Evolutionary conservation across 2,888 invertebrate species (phyloP).

Genomic region (Heliconius aoede): DNA sequence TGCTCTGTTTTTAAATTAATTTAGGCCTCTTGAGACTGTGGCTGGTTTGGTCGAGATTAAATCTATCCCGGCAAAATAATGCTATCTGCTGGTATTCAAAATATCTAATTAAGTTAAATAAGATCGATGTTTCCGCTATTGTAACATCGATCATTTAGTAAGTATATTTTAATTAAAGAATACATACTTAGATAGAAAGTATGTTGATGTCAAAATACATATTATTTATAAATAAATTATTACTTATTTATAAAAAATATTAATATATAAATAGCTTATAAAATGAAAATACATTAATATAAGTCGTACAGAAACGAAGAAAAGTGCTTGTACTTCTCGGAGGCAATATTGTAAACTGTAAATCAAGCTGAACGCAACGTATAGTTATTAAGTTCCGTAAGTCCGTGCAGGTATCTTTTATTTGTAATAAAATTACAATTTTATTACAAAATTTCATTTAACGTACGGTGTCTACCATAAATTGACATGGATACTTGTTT

Average conservation of each 20-base stretch:
- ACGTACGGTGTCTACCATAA: slow-evolving; percentile 34
- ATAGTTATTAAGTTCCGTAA: slow-evolving; percentile 45
- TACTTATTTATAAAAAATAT: neutral
- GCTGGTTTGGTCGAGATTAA: slow-evolving; percentile 69
- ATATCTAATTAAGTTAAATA: slow-evolving; percentile 9
- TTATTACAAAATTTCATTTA: slow-evolving; percentile 48
- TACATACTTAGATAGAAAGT: neutral
- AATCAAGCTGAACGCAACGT: slow-evolving; percentile 42
- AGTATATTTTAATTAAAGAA: neutral
- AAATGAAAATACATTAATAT: slow-evolving; percentile 33
- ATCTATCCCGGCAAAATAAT: slow-evolving; percentile 72
- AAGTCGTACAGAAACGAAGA: slow-evolving; percentile 22
- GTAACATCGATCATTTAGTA: neutral
- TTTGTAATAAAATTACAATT: slow-evolving; percentile 46
- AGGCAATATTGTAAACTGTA: slow-evolving; percentile 40
- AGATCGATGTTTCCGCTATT: neutral
- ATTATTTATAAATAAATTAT: neutral
- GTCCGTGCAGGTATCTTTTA: slow-evolving; percentile 41
- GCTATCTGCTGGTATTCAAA: neutral
- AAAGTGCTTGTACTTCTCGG: slow-evolving; percentile 38
- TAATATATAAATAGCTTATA: slow-evolving; percentile 4
- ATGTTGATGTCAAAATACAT: neutral
- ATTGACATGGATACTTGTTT: slow-evolving; percentile 40
- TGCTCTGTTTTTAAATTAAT: slow-evolving; percentile 80
- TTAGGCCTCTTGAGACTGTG: slow-evolving; percentile 75